Base-by-base conservation (phyloP, 2,888 invertebrate species). In the Eristalinus aeneus region DNA sequence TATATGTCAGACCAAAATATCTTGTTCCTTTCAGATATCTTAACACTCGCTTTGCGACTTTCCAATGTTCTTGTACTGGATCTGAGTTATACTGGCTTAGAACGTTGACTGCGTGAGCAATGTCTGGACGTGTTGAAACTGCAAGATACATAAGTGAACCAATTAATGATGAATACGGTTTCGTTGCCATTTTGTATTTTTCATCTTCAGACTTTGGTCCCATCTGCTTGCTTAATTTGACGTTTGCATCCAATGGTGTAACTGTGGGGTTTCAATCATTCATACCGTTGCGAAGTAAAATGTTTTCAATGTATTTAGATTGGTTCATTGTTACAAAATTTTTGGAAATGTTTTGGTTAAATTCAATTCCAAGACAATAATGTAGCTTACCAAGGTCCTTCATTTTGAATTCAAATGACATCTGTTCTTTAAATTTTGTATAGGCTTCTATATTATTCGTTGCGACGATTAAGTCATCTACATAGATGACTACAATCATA, bases 91-190 rank as follows among this genome's bases (percentile, higher is more conserved):
- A 82, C 58, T 86, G 86, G 8, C 82, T 63, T 16, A 88, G 22
- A 10, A 56, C 69, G 32, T 32, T 77, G 0, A 86, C 86, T 12
- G 83, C 63, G 22, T 80, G 73, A 5, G 54, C 16, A n/a, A 87
- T 87, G 46, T 88, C 81, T 4, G 84, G 80, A 54, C 86, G 63
- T 23, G 83, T 88, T 6, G 56, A 77, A 12, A 84, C 61, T 2
- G 61, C 80, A n/a, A 76, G 27, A 22, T 83, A 82, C 39, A 76
- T 79, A 10, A 82, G 39, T 16, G 85, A 82, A 8, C 82, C 83
- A 58, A 83, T 80, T n/a, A 74, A 39, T 20, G 79, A 73, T 31
- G 69, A 71, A 32, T 71, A 60, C 1, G 56, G 68, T 56, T 3
- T 56, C 16, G 53, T 67, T 32, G 10, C 32, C 54, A 67, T 54